Evolutionary conservation across 2,113 vertebrate genomes (phyloP).

Genomic region (Cololabis saira): DNA sequence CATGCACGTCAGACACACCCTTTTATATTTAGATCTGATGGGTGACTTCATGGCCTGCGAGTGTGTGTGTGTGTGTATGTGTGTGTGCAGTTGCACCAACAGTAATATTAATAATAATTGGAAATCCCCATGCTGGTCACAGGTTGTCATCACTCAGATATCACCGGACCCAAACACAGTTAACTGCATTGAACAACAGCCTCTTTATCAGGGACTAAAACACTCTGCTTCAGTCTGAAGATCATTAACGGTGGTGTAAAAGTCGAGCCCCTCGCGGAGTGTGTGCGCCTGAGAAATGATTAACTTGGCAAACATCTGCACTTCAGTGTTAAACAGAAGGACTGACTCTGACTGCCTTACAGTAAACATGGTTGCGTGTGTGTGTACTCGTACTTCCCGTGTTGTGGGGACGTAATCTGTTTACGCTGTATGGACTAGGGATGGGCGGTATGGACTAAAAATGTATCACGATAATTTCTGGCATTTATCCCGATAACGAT

Average conservation of each 20-base stretch:
- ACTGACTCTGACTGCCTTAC: neutral
- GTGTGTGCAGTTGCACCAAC: neutral
- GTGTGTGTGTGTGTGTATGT: constrained; percentile 6
- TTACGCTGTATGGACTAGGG: neutral
- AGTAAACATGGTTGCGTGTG: constrained; percentile 14
- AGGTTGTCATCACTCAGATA: constrained; percentile 46
- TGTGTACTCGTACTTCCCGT: neutral
- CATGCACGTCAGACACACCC: constrained; percentile 57
- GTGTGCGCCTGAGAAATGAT: constrained; percentile 17
- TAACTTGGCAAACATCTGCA: constrained; percentile 55
- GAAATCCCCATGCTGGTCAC: constrained; percentile 50
- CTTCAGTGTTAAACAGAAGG: constrained; percentile 49
- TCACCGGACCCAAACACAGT: constrained; percentile 51
- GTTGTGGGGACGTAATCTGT: neutral
- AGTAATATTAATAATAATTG: neutral
- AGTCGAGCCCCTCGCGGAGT: too few species aligned
- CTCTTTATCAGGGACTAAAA: constrained; percentile 44
- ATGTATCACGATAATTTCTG: too few species aligned
- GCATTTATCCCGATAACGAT: too few species aligned
- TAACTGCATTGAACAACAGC: constrained; percentile 43
- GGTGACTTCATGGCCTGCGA: constrained; percentile 33
- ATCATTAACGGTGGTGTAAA: constrained; percentile 46
- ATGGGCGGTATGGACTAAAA: too few species aligned
- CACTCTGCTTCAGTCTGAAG: constrained; percentile 44
- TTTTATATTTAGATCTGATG: constrained; percentile 59